A percentile compares a stretch with the other conserved stretches of the same genome.
phyloP scores from a whole-genome alignment of 2,888 invertebrate species.

The Plutella xylostella region DNA sequence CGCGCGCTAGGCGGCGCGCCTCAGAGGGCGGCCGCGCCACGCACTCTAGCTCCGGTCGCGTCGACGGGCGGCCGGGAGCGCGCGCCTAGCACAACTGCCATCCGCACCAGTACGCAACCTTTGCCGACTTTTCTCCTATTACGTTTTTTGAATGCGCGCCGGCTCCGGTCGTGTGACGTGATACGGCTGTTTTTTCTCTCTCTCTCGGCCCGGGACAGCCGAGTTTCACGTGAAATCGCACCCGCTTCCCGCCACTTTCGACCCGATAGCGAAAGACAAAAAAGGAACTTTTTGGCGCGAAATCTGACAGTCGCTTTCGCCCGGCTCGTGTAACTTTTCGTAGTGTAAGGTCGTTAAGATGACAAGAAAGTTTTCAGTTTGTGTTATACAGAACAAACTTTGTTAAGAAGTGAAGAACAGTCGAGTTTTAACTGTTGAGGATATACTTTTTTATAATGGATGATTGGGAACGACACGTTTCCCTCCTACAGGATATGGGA shows the following conservation, averaged over 20 bases:
- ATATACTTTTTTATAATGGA: constrained; percentile 46
- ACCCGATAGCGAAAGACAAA: constrained; percentile 36
- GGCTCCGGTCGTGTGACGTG: constrained; percentile 61
- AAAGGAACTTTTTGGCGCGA: constrained; percentile 63
- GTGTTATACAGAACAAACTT: constrained; percentile 25
- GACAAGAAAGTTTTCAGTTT: constrained; percentile 32
- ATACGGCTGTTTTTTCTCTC: constrained; percentile 61
- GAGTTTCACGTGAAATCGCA: constrained; percentile 55
- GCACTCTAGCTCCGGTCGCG: constrained; percentile 69
- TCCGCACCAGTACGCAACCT: constrained; percentile 36
- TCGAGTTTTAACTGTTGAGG: constrained; percentile 33
- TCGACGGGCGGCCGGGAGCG: constrained; percentile 66
- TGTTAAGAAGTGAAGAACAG: constrained; percentile 38
- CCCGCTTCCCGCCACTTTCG: constrained; percentile 54
- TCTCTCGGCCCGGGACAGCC: constrained; percentile 56
- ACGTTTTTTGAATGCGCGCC: constrained; percentile 60
- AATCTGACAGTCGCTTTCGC: constrained; percentile 30
- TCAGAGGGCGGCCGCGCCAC: constrained; percentile 68
- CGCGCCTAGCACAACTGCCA: constrained; percentile 59
- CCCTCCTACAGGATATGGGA: constrained; percentile 70
- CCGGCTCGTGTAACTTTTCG: neutral
- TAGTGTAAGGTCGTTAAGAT: constrained; percentile 24
- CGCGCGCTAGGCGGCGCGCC: constrained; percentile 66
- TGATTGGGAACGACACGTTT: constrained; percentile 73
- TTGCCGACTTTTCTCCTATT: constrained; percentile 54